These are phyloP conservation scores for Hepsetus odoe DNA, from an alignment of 2,113 vertebrate genomes.

Conservation along the genomic window DNA sequence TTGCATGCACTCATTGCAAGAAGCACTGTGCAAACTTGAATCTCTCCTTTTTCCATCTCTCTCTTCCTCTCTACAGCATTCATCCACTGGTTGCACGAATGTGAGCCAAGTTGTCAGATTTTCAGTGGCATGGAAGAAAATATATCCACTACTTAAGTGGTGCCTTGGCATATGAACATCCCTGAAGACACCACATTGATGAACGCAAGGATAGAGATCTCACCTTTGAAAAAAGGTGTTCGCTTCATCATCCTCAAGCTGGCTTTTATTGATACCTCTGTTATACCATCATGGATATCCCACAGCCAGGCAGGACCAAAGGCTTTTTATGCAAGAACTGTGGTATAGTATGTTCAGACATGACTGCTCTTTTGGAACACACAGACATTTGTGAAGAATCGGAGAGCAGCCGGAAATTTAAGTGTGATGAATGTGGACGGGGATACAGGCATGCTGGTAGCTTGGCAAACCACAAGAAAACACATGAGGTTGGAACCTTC, in stretches of 20 bases:
- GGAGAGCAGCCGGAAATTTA: slow-evolving; percentile 79
- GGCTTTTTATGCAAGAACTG: slow-evolving; percentile 73
- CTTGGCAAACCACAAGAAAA: slow-evolving; percentile 84
- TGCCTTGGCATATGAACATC: slow-evolving; percentile 41
- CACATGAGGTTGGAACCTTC: slow-evolving; percentile 83
- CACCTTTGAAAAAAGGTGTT: slow-evolving; percentile 56
- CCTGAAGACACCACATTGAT: slow-evolving; percentile 33
- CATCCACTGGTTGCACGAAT: slow-evolving; percentile 8
- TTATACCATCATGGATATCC: slow-evolving; percentile 64
- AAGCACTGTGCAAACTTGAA: background rate
- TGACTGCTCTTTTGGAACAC: slow-evolving; percentile 71
- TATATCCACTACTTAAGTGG: slow-evolving; percentile 37
- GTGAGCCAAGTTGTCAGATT: slow-evolving; percentile 19
- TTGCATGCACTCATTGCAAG: background rate
- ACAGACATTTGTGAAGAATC: slow-evolving; percentile 62
- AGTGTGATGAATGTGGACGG: slow-evolving; percentile 84
- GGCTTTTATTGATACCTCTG: slow-evolving; percentile 46
- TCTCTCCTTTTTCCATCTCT: background rate
- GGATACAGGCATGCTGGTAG: slow-evolving; percentile 87
- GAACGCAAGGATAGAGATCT: slow-evolving; percentile 47
- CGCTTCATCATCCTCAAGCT: slow-evolving; percentile 50
- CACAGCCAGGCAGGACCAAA: slow-evolving; percentile 63
- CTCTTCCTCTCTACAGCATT: slow-evolving; percentile 26
- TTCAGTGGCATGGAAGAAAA: slow-evolving; percentile 41
- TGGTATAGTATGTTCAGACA: slow-evolving; percentile 64